Evolutionary conservation across 2,888 invertebrate species (phyloP).

Genomic region (Entomobrya proxima): DNA sequence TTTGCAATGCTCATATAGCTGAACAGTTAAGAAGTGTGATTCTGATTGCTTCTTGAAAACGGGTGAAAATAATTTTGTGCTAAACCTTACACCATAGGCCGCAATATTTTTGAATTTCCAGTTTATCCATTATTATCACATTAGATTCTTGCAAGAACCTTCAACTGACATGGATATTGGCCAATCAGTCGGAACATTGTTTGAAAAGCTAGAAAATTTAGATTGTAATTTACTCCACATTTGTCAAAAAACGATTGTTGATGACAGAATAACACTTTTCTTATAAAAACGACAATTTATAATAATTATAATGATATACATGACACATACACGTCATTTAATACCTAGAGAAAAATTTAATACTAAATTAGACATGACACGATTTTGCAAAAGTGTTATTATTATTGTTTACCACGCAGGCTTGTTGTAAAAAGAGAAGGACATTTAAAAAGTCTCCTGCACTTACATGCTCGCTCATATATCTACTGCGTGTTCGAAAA

Average conservation of each 20-base stretch:
- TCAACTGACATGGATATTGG: no score
- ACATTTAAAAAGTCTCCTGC: no score
- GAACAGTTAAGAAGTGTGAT: no score
- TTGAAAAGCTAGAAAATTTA: no score
- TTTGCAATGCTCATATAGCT: slow-evolving; percentile 1
- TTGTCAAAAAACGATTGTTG: slow-evolving; percentile 8
- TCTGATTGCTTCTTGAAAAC: no score
- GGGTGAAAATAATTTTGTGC: no score
- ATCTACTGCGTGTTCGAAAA: not conserved
- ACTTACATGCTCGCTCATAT: slow-evolving; percentile 3
- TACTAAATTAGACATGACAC: slow-evolving; percentile 28
- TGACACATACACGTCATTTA: slow-evolving; percentile 6
- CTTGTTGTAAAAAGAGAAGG: slow-evolving; percentile 24
- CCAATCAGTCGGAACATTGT: no score
- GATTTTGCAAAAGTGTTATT: not conserved
- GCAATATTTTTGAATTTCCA: no score
- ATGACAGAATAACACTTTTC: slow-evolving; percentile 28
- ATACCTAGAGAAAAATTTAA: not conserved
- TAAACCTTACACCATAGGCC: no score
- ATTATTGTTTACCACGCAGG: not conserved
- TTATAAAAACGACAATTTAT: slow-evolving; percentile 12
- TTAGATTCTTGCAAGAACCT: no score
- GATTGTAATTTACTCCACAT: no score
- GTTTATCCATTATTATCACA: no score
- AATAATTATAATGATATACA: slow-evolving; percentile 33